Evolutionary conservation across 2,888 invertebrate genomes (phyloP), one percentile per base, ranked within the genome.

Genomic region (Archips xylosteana): DNA sequence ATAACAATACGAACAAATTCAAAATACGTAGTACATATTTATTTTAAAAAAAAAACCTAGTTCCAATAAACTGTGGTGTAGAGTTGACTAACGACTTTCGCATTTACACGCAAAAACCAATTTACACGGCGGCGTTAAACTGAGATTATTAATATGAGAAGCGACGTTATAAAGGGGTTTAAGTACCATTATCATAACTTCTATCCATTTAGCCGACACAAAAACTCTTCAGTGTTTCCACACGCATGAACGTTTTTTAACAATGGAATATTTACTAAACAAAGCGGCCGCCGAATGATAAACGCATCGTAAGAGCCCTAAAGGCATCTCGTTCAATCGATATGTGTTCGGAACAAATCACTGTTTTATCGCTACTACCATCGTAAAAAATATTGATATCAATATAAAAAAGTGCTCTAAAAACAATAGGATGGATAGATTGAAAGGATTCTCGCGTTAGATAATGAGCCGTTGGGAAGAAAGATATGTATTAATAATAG

Each of bases 351-450:
- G 91, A 91, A 93, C 93, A 93, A 94, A 94, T 94, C 93, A 93
- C 92, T 87, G 86, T 87, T 92, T 93, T 94, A 94, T 94, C 94
- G 88, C 82, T 86, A 85, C 87, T 85, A 84, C 86, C 86, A 94
- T 94, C 94, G 90, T 89, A 92, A 94, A 94, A 94, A 94, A 92
- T 91, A 92, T 92, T 91, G 92, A 92, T 93, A 93, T 92, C 92
- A 89, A 89, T 85, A 92, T 87, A 94, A 94, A 93, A 90, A 92
- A 93, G 89, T 86, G 89, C 83, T 84, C 87, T 87, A 94, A 93
- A 94, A 94, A 94, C 94, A 94, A 94, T 93, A 91, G 92, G 89
- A 89, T 86, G 89, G 91, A 91, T 88, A 89, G 91, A 92, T 92
- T 89, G 92, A 93, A 93, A 92, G 94, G 94, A 92, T 94, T 90